Evolutionary conservation across 53 echinoderm and acorn worm genomes (phyloP).

Genomic region (Actinopyga echinites): DNA sequence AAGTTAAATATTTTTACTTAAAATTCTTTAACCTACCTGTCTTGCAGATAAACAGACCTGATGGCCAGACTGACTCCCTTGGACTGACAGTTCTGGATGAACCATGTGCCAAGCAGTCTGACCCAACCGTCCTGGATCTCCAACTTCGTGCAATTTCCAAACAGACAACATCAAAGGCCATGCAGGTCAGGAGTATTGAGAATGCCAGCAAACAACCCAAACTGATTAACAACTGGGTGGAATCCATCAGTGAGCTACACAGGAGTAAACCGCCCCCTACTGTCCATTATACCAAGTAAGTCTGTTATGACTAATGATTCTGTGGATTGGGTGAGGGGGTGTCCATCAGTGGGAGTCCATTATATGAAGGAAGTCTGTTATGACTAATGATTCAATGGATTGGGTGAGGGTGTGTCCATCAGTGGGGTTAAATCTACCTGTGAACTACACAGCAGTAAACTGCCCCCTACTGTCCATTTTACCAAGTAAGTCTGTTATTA

Average conservation of each 20-base stretch:
- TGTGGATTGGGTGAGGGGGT: background rate
- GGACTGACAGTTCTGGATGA: constrained; percentile 93
- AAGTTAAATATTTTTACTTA: too few relatives aligned
- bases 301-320: background rate
- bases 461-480: constrained; percentile 92
- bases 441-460: constrained; percentile 83
- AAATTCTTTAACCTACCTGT: background rate
- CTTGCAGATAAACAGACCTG: constrained; percentile 80
- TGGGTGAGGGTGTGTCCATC: background rate
- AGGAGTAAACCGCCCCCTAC: constrained; percentile 98
- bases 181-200: constrained; percentile 90
- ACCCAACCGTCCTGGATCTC: constrained; percentile 95
- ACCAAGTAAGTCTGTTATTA: constrained; percentile 72
- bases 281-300: constrained; percentile 99
- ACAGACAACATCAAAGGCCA: constrained; percentile 91
- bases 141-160: constrained; percentile 96
- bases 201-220: constrained; percentile 96
- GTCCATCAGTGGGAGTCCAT: too few relatives aligned
- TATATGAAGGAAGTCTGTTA: background rate
- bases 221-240: constrained; percentile 86
- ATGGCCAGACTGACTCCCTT: constrained; percentile 74
- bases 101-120: constrained; percentile 97
- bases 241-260: constrained; percentile 92
- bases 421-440: constrained; percentile 78
- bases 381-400: background rate